Conservation (phyloP, 2,113 vertebrate genomes). For the Phylloscopus trochiloides region DNA sequence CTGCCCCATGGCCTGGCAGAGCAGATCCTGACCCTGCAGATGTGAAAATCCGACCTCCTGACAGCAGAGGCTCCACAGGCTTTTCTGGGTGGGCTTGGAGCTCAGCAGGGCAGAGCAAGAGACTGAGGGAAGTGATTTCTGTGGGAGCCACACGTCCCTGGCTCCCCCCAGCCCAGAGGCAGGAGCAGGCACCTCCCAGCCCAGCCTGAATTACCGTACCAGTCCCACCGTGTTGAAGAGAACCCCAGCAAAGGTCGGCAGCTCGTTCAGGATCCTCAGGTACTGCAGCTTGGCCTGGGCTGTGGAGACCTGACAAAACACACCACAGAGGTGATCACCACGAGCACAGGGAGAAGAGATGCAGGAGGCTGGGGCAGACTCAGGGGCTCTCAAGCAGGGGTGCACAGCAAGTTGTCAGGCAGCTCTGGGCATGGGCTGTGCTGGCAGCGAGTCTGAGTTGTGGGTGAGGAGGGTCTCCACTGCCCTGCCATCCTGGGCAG, state of each 20-base stretch:
- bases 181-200: neutral
- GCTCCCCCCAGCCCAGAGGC: neutral
- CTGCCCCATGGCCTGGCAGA: neutral
- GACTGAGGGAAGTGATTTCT: neutral
- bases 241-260: constrained; percentile 94
- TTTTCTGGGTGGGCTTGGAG: neutral
- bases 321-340: neutral
- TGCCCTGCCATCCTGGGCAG: neutral
- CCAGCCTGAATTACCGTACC: constrained; percentile 76
- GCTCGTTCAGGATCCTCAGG: constrained; percentile 94
- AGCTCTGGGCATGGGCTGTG: neutral
- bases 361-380: neutral
- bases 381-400: neutral
- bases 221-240: constrained; percentile 95
- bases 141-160: neutral
- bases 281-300: constrained; percentile 97
- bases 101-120: neutral
- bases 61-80: neutral
- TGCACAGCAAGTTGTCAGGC: fast-evolving
- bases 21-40: neutral
- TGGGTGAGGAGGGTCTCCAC: neutral
- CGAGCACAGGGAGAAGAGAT: neutral
- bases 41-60: neutral
- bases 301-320: constrained; percentile 85
- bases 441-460: fast-evolving